Conservation (phyloP, 2,888 invertebrate genomes). For the Pantelozetes paolii region DNA sequence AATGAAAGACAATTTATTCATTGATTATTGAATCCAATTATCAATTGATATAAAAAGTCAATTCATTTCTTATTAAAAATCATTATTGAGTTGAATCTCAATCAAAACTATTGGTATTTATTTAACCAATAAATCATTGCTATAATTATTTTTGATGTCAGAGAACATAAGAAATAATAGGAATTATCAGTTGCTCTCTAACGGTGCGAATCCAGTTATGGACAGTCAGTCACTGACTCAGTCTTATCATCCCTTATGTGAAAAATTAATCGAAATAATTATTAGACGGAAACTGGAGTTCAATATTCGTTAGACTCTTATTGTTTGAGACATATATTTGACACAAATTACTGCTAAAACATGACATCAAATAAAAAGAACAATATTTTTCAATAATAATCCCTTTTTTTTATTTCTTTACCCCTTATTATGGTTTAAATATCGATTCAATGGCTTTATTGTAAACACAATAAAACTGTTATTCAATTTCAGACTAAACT, state of each 20-base stretch:
- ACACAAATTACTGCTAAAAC: no score
- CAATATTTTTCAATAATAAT: no score
- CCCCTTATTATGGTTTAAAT: no score
- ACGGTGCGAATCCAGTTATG: neutral
- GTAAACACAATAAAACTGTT: no score
- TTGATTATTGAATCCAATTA: no score
- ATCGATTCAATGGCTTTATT: no score
- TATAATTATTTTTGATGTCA: constrained; percentile 2
- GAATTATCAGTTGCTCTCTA: neutral
- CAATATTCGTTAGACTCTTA: neutral
- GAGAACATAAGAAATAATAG: neutral
- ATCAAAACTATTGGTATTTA: neutral
- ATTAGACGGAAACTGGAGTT: neutral
- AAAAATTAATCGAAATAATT: constrained; percentile 11
- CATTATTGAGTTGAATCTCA: neutral
- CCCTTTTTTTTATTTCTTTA: no score
- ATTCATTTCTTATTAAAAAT: neutral
- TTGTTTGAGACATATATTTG: no score
- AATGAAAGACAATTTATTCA: no score
- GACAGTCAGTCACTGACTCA: no score
- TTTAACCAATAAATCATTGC: neutral
- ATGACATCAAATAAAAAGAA: no score
- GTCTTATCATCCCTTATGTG: neutral
- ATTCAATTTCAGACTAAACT: no score
- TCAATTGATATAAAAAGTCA: neutral